Evolutionary conservation across 2,797 vertebrate genomes (phyloP), one percentile per base, ranked within the genome.

Genomic region (Psittacula echo): DNA sequence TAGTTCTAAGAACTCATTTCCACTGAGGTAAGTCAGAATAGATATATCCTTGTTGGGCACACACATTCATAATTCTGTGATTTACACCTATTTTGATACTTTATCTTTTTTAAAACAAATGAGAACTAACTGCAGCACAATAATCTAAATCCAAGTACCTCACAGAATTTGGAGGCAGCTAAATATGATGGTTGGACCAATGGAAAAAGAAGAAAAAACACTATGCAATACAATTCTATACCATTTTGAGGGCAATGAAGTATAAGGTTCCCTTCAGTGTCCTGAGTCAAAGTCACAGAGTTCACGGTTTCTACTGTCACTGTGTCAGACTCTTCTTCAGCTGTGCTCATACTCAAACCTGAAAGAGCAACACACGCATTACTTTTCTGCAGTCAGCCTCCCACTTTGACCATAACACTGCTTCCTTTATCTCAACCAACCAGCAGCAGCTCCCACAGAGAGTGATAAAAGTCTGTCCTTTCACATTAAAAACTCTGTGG

Each of bases 301-400:
- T 98, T 98, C 93, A 99, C 98, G 23, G 98, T 98, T 97, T 99
- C 98, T 96, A 99, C 96, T 90, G 98, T 98, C 70, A 98, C 98
- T 93, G 98, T 98, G 79, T 98, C 98, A 94, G 99, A 98, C 44
- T 98, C 98, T 94, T 99, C 99, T 93, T 98, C 98, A 95, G 98
- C 98, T 97, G 98, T 98, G 97, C 99, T 99, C 99, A 99, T 99
- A 98, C 97, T 99, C 98, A 98, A 97, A 97, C 97, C 98, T 99
- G 96, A 78, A 91, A 48, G 87, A 97, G 70, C 68, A 94, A 97
- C 2, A 97, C 45, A 93, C 18, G 94, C 21, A 45, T 98, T 91
- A 97, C 23, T 16, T 26, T 61, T 22, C 44, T 66, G 60, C 56
- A 83, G 56, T 7, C 20, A 65, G 13, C 79, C 29, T 51, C 60